phyloP scores from a whole-genome alignment of 2,888 invertebrate genomes.

The Perizoma affinitatum region DNA sequence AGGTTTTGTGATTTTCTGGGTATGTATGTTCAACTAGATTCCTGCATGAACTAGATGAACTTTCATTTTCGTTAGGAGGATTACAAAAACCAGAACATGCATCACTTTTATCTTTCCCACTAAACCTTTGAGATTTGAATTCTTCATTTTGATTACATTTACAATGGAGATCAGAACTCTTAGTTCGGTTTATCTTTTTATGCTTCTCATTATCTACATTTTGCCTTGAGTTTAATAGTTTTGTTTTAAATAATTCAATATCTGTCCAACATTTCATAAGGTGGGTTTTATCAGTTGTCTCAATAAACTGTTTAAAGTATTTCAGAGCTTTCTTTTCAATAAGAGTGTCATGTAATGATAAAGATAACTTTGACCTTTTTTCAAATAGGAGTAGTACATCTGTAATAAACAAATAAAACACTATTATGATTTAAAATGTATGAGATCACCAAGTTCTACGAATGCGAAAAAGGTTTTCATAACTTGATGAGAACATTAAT shows the following conservation, averaged over 20 bases:
- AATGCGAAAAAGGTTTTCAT: no score
- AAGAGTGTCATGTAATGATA: conserved; percentile 90
- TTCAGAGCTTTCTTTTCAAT: conserved; percentile 91
- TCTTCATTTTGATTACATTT: conserved; percentile 48
- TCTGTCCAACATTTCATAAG: conserved; percentile 91
- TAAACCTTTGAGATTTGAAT: conserved; percentile 50
- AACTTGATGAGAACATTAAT: no score
- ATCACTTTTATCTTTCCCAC: conserved; percentile 53
- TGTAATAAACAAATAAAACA: conserved; percentile 50
- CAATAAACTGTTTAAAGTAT: conserved; percentile 94
- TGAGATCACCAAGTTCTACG: no score
- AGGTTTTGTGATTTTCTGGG: conserved; percentile 21
- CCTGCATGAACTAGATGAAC: conserved; percentile 63
- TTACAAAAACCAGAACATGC: conserved; percentile 45
- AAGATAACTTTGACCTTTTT: conserved; percentile 87
- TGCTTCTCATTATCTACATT: conserved; percentile 48
- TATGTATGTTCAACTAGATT: conserved; percentile 55
- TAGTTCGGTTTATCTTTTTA: conserved; percentile 62
- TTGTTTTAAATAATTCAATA: conserved; percentile 86
- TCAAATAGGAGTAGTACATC: conserved; percentile 67
- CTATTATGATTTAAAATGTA: not conserved
- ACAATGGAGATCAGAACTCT: conserved; percentile 67
- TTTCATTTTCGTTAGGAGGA: conserved; percentile 46
- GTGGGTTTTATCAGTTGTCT: conserved; percentile 86
- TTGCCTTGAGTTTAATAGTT: conserved; percentile 42